phyloP scores from a whole-genome alignment of 2,797 vertebrate genomes.

The Pachyuromys duprasi region DNA sequence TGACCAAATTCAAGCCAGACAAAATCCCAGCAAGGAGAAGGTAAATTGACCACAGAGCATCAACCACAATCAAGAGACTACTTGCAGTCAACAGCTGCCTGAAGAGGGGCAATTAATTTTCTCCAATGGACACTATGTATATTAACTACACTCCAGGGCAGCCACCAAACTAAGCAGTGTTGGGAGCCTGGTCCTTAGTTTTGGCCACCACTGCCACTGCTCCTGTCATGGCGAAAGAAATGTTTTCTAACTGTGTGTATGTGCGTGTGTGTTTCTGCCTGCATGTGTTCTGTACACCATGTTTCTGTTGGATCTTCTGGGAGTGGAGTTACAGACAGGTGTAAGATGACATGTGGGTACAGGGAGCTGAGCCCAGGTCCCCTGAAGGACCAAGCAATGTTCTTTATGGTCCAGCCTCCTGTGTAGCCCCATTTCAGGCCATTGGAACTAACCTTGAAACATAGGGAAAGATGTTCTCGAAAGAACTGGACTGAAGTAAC shows the following conservation, averaged over 20 bases:
- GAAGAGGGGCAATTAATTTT: neutral
- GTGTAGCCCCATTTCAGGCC: neutral
- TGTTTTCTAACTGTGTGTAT: neutral
- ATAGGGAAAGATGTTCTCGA: neutral
- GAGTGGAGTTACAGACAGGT: too few relatives aligned
- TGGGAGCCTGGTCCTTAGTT: neutral
- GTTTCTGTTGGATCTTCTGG: neutral
- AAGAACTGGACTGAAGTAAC: neutral
- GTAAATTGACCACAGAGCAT: neutral
- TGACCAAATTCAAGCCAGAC: neutral
- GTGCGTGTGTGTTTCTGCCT: neutral
- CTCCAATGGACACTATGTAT: neutral
- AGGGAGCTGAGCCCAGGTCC: neutral
- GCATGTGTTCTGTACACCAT: neutral
- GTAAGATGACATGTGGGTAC: neutral
- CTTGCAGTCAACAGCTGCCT: neutral
- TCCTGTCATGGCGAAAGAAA: neutral
- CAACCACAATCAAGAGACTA: neutral
- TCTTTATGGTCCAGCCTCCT: neutral
- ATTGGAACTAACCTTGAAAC: neutral
- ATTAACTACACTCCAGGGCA: neutral
- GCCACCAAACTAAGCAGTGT: neutral
- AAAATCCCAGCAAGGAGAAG: neutral
- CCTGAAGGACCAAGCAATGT: neutral
- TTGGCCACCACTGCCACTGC: neutral